These are phyloP conservation scores for Scopus umbretta DNA, from an alignment of 2,113 vertebrate species.

Conservation along the genomic window DNA sequence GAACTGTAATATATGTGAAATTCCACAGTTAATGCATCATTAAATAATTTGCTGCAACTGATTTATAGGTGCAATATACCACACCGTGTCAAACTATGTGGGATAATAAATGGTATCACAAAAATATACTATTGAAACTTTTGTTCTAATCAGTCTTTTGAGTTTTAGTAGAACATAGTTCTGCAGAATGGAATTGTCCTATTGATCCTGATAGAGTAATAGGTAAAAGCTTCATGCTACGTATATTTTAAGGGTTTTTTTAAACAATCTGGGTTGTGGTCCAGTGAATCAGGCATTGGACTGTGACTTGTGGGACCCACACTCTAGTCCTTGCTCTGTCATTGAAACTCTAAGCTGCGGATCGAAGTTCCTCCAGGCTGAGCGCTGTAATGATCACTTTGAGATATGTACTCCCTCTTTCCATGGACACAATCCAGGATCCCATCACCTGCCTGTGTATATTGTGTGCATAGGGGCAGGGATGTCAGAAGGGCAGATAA, in stretches of 20 bases:
- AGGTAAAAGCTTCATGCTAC: constrained; percentile 1
- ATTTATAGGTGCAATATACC: constrained; percentile 69
- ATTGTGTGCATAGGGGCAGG: neutral
- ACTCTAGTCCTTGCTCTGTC: neutral
- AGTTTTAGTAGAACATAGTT: constrained; percentile 45
- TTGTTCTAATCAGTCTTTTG: constrained; percentile 58
- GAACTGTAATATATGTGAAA: constrained; percentile 63
- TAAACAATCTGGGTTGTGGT: neutral
- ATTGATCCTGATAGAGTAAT: neutral
- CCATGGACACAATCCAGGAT: neutral
- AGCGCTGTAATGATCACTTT: neutral
- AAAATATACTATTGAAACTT: constrained; percentile 59
- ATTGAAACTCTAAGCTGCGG: neutral
- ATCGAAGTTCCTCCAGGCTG: neutral
- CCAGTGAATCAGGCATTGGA: neutral
- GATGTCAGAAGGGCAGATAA: neutral
- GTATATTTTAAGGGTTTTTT: constrained; percentile 14
- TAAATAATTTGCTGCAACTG: constrained; percentile 69
- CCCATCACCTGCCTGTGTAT: neutral
- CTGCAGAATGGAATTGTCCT: neutral
- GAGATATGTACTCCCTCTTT: neutral
- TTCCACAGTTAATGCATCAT: constrained; percentile 70
- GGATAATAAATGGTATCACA: constrained; percentile 63
- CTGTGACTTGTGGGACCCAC: neutral
- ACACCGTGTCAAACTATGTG: constrained; percentile 46